Evolutionary conservation across 2,888 invertebrate species (phyloP), one percentile per base, ranked within the genome.

Genomic region (Drosophila lutescens): DNA sequence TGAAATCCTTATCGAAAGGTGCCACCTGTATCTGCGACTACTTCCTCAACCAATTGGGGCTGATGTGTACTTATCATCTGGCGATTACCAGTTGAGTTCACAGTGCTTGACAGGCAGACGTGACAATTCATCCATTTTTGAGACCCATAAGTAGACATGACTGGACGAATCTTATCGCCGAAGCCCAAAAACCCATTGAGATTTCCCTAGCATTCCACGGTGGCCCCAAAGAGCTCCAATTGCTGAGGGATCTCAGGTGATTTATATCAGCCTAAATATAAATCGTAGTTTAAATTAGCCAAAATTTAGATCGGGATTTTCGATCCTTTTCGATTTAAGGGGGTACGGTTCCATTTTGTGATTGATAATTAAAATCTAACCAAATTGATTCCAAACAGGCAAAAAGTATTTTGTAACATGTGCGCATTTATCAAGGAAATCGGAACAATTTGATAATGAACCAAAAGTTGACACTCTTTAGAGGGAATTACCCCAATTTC

Each of bases 1-100:
- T 17, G 23, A 47, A 36, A 47, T 63, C 63, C 41, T 63, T 62
- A 63, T 63, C 62, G 34, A 62, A 13, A n/a, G 34, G 62, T 62
- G 62, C 62, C 62, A 63, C 62, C 62, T 66, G 67, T 66, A 47
- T 53, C 65, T 66, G 65, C 67, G 66, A 66, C 55, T 40, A 55
- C 65, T 66, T 67, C 67, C 65, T 66, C 46, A 55, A 54, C 65
- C 65, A 66, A 66, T 66, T 47, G 65, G 54, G 40, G 46, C 54
- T 66, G 65, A 66, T 46, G 40, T 38, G 67, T 17, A 61, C 62
- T 49, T 63, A 63, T 63, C 62, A 63, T 61, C 62, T 34, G 41
- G 49, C 62, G 68, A 67, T 41, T 66, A 66, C 55, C 65, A 40
- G 55, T 47, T 55, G 46, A 66, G 68, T 66, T 67, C 26, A 46